A percentile compares a stretch with the other conserved stretches of the same genome.
Evolutionary conservation across 2,113 vertebrate species (phyloP).

Genomic region (Talpa occidentalis): DNA sequence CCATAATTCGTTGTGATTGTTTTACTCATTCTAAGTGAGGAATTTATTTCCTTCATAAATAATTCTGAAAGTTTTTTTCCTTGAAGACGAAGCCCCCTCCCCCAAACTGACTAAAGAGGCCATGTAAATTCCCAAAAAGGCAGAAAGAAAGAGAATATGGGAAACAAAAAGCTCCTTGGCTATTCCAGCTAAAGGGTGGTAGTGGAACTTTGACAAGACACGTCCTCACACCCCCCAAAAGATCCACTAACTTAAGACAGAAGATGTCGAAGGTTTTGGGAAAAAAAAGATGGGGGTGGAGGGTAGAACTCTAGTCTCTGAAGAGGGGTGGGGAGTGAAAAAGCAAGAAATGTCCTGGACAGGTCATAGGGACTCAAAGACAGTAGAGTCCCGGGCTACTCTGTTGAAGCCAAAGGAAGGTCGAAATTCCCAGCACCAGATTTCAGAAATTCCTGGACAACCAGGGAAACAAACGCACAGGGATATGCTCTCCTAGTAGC

Average conservation of each 20-base stretch:
- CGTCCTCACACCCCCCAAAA: background rate
- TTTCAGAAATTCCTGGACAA: background rate
- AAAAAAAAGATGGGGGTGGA: too few relatives aligned
- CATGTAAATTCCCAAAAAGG: background rate
- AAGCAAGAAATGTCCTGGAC: background rate
- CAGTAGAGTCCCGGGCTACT: background rate
- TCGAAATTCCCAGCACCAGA: background rate
- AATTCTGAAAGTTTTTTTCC: constrained; percentile 54
- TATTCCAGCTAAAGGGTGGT: background rate
- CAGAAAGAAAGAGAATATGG: background rate
- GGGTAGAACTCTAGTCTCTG: background rate
- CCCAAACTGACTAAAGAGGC: background rate
- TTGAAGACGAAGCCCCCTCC: background rate
- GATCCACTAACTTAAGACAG: background rate
- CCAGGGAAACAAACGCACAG: background rate
- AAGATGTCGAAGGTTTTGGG: background rate
- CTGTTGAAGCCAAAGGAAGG: background rate
- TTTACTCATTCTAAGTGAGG: constrained; percentile 29
- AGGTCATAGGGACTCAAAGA: background rate
- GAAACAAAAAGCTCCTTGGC: background rate
- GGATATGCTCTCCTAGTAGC: background rate
- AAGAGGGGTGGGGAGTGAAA: background rate
- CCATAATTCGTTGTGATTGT: background rate
- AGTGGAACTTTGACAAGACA: background rate
- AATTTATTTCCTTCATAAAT: background rate